A percentile compares a stretch with the other conserved stretches of the same genome.
phyloP scores from a whole-genome alignment of 2,113 vertebrate genomes.

The Anthoscopus minutus region DNA sequence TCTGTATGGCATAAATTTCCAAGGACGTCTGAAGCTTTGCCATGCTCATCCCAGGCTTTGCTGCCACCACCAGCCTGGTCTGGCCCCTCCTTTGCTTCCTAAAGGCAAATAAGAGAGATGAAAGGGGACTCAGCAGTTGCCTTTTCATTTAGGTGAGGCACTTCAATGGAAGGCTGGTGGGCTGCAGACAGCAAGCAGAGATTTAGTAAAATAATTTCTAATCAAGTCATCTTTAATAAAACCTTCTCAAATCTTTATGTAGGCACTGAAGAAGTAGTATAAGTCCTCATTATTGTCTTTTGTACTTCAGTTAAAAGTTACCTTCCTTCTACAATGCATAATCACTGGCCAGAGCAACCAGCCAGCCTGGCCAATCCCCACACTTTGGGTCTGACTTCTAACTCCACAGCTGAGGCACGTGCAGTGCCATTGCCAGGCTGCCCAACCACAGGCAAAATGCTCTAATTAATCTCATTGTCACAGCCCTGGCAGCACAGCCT shows the following conservation, averaged over 20 bases:
- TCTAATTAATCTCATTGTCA: background rate
- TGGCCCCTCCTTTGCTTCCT: background rate
- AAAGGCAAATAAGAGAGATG: background rate
- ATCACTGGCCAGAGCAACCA: slow-evolving; percentile 12
- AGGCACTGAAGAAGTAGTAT: background rate
- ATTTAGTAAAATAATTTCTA: slow-evolving; percentile 22
- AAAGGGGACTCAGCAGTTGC: background rate
- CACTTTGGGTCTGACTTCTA: background rate
- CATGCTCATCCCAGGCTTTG: background rate
- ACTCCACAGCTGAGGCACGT: background rate
- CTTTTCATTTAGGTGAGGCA: background rate
- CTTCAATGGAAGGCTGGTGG: background rate
- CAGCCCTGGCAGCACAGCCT: background rate
- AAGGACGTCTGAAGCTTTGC: background rate
- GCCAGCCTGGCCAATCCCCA: background rate
- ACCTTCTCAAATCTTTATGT: background rate
- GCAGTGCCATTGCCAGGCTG: background rate
- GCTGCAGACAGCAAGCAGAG: background rate
- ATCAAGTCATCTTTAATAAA: slow-evolving; percentile 17
- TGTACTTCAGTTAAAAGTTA: slow-evolving; percentile 43
- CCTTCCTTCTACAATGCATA: background rate
- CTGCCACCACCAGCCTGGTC: background rate
- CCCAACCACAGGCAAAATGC: background rate
- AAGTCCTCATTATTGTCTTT: background rate
- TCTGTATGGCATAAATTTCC: background rate